Conservation (phyloP, 1,140 invertebrate species). For the Matsumurasca onukii region DNA sequence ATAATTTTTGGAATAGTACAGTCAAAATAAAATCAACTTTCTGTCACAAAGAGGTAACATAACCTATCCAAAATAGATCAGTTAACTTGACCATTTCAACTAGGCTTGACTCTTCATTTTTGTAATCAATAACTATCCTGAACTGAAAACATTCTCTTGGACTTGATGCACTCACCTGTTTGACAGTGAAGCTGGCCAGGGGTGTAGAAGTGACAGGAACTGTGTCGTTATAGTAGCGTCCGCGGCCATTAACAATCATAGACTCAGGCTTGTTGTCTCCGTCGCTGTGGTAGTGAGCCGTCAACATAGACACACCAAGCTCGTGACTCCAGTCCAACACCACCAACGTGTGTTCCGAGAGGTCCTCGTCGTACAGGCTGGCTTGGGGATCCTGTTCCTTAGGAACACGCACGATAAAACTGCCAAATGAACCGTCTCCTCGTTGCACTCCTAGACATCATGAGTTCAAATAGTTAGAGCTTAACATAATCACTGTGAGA, state of each 20-base stretch:
- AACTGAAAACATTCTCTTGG: no score
- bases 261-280: slow-evolving; percentile 77
- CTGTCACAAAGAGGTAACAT: no score
- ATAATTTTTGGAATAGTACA: no score
- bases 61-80: no score
- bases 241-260: slow-evolving; percentile 76
- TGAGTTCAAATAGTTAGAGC: no score
- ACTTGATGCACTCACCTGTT: slow-evolving; percentile 56
- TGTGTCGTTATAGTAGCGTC: slow-evolving; percentile 54
- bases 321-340: slow-evolving; percentile 80
- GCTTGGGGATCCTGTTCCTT: slow-evolving; percentile 57
- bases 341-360: slow-evolving; percentile 68
- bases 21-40: no score
- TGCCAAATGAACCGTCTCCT: slow-evolving; percentile 77
- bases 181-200: slow-evolving; percentile 57
- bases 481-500: no score
- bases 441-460: slow-evolving; percentile 66
- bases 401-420: slow-evolving; percentile 67
- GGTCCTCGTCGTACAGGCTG: slow-evolving; percentile 65
- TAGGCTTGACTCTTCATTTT: no score
- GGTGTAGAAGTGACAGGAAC: slow-evolving; percentile 50
- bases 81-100: no score
- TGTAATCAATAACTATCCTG: no score
- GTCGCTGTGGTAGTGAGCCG: slow-evolving; percentile 74
- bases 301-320: slow-evolving; percentile 66